Evolutionary conservation across 2,797 vertebrate genomes (phyloP), one percentile per base, ranked within the genome.

Genomic region (Clamator glandarius): DNA sequence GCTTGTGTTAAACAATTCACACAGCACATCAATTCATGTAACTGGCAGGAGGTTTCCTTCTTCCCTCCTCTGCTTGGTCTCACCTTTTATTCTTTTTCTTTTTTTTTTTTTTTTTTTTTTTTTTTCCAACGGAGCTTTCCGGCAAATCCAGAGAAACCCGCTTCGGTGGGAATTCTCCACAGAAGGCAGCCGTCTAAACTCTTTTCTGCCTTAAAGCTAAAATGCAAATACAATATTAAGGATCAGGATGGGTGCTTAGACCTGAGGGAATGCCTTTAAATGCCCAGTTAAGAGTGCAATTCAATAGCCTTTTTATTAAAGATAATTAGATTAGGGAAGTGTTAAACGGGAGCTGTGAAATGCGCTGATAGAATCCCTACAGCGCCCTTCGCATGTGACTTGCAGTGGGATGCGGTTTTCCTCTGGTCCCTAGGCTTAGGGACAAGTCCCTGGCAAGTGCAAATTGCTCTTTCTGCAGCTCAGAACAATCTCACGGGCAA

Each of bases 331-430:
- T 28, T 12, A 39, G 74, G 26, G 73, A 51, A 59, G 2, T 9
- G 64, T 18, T 33, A 61, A 76, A 24, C 12, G 7, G 8, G 2
- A 13, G 51, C 55, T 20, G 36, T 6, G 80, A 73, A 57, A 41
- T 0, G 69, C 46, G 2, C 17, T 1, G 55, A 14, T 33, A 26
- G 24, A 3, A 8, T 2, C 31, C 0, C 5, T 3, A 11, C 44
- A 15, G 1, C 8, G 64, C 7, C 29, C 33, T 28, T 7, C 0
- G 76, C 2, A 52, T 57, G 6, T 9, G 63, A 29, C 24, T 29
- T 6, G 44, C 42, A 25, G 28, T 5, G 57, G 21, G 6, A 44
- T 0, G 50, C 1, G 35, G 0, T 11, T 76, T 67, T 25, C 35
- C 6, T 2, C 21, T 1, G 24, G 4, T 15, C 3, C 3, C 51